Evolutionary conservation across 2,888 invertebrate species (phyloP).

Genomic region (Sphaerophoria taeniata): DNA sequence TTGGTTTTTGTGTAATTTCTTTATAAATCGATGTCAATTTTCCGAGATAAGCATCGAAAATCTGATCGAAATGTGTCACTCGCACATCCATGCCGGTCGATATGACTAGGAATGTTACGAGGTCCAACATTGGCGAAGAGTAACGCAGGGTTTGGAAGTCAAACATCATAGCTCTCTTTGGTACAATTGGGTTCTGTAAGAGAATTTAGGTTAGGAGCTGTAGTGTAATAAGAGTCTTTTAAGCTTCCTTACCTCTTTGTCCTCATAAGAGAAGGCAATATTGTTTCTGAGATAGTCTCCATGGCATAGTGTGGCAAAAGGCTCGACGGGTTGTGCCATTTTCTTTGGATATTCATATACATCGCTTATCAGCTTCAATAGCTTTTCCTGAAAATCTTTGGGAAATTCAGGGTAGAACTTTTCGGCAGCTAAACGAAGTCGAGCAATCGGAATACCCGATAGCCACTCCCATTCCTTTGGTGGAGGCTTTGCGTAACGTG

Average conservation of each 20-base stretch:
- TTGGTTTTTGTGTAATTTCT: constrained; percentile 49
- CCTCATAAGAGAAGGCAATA: constrained; percentile 80
- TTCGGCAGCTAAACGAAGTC: constrained; percentile 73
- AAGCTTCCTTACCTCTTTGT: constrained; percentile 40
- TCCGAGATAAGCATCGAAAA: constrained; percentile 79
- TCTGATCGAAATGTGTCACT: constrained; percentile 77
- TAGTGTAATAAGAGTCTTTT: too few species aligned
- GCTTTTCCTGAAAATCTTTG: constrained; percentile 76
- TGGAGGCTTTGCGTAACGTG: constrained; percentile 76
- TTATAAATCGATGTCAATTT: constrained; percentile 75
- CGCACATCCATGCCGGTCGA: constrained; percentile 79
- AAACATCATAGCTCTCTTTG: constrained; percentile 81
- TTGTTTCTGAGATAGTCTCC: constrained; percentile 82
- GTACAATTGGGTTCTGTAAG: constrained; percentile 73
- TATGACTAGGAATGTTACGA: constrained; percentile 78
- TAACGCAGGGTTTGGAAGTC: constrained; percentile 81
- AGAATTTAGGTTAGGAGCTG: not conserved
- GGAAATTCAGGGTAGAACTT: constrained; percentile 77
- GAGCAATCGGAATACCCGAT: constrained; percentile 60
- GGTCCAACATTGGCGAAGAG: constrained; percentile 81
- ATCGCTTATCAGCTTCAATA: constrained; percentile 72
- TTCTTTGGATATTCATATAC: constrained; percentile 75
- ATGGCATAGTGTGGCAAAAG: constrained; percentile 80
- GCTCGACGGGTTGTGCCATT: constrained; percentile 79
- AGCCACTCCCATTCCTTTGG: constrained; percentile 73